Evolutionary conservation across 2,797 vertebrate genomes (phyloP).

Genomic region (Spondyliosoma cantharus): DNA sequence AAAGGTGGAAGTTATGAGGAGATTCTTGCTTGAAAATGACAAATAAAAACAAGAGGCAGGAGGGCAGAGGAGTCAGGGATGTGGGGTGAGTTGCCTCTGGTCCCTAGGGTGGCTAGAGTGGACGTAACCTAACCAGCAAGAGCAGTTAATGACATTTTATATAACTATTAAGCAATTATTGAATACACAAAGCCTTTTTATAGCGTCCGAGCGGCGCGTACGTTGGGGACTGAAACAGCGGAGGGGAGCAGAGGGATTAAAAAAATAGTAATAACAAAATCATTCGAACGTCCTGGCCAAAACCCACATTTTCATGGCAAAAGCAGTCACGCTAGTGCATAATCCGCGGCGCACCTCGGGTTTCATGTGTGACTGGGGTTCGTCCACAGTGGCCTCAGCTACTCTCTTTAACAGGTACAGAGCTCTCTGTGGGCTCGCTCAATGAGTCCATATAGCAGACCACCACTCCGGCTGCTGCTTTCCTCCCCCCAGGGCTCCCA

Average conservation of each 20-base stretch:
- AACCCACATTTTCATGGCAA: slow-evolving; percentile 93
- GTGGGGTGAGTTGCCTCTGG: slow-evolving; percentile 41
- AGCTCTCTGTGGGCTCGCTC: slow-evolving; percentile 81
- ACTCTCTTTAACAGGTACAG: slow-evolving; percentile 84
- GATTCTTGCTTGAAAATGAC: slow-evolving; percentile 26
- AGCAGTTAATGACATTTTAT: slow-evolving; percentile 87
- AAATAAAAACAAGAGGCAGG: slow-evolving; percentile 41
- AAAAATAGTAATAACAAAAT: slow-evolving; percentile 75
- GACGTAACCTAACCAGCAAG: slow-evolving; percentile 75
- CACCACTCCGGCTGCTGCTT: slow-evolving; percentile 30
- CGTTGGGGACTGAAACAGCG: slow-evolving; percentile 77
- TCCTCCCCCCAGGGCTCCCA: slow-evolving; percentile 33
- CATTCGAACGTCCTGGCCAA: slow-evolving; percentile 84
- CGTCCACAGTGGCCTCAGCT: slow-evolving; percentile 76
- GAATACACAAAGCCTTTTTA: slow-evolving; percentile 91
- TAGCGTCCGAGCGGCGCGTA: slow-evolving; percentile 81
- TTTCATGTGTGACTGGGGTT: slow-evolving; percentile 87
- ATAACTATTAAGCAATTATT: slow-evolving; percentile 87
- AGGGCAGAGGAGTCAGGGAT: slow-evolving; percentile 38
- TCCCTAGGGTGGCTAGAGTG: slow-evolving; percentile 64
- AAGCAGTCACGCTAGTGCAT: slow-evolving; percentile 87
- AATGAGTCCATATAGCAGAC: slow-evolving; percentile 42
- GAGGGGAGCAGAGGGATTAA: slow-evolving; percentile 81
- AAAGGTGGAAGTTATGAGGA: slow-evolving; percentile 27
- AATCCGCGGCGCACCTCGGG: slow-evolving; percentile 88